Percentiles rank a stretch among this genome's conserved stretches.
Evolutionary conservation across 2,113 vertebrate genomes (phyloP).

Genomic region (Tenebrosternarchus preto): DNA sequence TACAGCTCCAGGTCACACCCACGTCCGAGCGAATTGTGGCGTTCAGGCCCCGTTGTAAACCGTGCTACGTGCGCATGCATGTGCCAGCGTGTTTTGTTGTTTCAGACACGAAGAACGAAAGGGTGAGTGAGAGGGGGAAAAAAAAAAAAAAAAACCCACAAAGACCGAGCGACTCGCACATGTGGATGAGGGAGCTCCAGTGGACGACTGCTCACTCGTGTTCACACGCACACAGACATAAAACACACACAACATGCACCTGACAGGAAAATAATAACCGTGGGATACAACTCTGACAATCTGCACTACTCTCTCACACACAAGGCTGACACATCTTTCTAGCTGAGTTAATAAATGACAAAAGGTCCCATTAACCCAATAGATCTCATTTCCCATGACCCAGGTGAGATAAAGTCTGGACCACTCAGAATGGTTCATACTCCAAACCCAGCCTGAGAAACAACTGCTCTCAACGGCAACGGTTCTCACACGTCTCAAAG

Average conservation of each 20-base stretch:
- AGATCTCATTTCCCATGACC: constrained; percentile 10
- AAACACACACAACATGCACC: neutral
- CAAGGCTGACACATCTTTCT: constrained; percentile 1
- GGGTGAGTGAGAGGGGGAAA: constrained; percentile 26
- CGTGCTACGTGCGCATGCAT: neutral
- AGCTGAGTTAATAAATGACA: neutral
- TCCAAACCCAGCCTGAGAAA: neutral
- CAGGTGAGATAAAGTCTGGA: neutral
- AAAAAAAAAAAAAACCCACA: neutral
- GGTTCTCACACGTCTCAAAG: neutral
- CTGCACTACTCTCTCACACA: constrained; percentile 23
- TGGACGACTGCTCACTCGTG: constrained; percentile 6
- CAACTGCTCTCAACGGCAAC: neutral
- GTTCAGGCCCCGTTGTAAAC: neutral
- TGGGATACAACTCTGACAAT: constrained; percentile 48
- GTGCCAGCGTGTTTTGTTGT: neutral
- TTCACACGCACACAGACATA: constrained; percentile 18
- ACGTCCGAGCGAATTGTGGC: too few species aligned
- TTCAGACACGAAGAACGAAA: constrained; percentile 38
- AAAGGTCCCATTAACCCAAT: neutral
- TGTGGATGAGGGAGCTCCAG: constrained; percentile 9
- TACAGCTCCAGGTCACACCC: neutral
- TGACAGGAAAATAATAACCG: constrained; percentile 43
- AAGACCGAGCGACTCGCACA: neutral
- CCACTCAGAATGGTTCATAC: neutral